Base-by-base conservation (phyloP, 2,888 invertebrate species). In the Ditylenchus weischeri region DNA sequence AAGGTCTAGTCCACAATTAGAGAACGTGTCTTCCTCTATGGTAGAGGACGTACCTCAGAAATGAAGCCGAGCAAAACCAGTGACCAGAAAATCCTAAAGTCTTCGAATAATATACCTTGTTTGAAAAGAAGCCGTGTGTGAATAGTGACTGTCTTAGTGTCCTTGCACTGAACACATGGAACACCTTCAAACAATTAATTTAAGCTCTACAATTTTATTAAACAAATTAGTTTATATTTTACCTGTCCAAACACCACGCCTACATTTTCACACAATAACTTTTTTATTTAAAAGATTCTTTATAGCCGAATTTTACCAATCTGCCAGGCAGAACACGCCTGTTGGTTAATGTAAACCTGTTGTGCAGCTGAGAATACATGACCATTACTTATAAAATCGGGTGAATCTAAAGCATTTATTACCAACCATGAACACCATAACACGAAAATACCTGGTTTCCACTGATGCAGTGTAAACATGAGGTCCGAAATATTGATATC, bases 261-360 rank as follows among this genome's bases (percentile, higher is more conserved):
- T 43, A 43, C 15, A 43, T 43, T 43, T 13, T 3, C 8, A 6
- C 43, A 13, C 13, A 43, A 43, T 43, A 43, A 43, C 5, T 43
- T 29, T 15, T 43, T 13, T 43, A 43, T 15, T 43, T 13, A 43
- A 43, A 10, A 43, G 2, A 8, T 6, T 2, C 3, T 43, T 43
- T 43, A 15, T 43, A 43, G 15, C 2, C 11, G 2, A 43, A 13
- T 43, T 43, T 43, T 43, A 43, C 43, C 43, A 60, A 75, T 68
- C 38, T 75, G 76, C 74, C 76, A 75, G 13, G 75, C 75, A 7
- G 70, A 67, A 35, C 67, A 65, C 18, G 76, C 75, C 38, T 75
- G 73, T 5, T 71, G 47, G 23, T 51, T 58, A 36, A 75, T 75
- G 48, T 72, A 43, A 29, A 70, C 29, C 65, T 76, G 75, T 35